Percentiles rank a stretch among this genome's conserved stretches.
Conservation (phyloP, 2,113 vertebrate species). For the Tetrao urogallus region DNA sequence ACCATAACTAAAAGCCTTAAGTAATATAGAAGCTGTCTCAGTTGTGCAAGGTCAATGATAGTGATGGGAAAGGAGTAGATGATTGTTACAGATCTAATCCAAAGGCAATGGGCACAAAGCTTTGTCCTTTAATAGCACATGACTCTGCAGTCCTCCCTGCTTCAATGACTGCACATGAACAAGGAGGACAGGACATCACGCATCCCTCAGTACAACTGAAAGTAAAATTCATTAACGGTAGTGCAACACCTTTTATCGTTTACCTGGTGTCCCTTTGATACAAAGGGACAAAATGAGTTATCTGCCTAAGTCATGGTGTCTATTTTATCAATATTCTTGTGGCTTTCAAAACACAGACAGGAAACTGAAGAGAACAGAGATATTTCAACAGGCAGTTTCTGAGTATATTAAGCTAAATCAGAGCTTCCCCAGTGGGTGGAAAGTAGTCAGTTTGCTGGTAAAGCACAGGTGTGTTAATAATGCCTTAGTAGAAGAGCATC, state of each 20-base stretch:
- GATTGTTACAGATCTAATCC: background rate
- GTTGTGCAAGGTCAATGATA: slow-evolving; percentile 20
- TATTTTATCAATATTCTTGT: background rate
- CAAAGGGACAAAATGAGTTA: background rate
- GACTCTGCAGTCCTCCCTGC: slow-evolving; percentile 8
- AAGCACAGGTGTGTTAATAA: background rate
- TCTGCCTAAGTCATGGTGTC: background rate
- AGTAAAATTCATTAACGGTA: background rate
- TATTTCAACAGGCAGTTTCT: background rate
- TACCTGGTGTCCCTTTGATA: background rate
- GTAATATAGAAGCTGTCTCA: background rate
- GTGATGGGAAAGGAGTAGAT: background rate
- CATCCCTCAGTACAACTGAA: background rate
- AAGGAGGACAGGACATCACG: background rate
- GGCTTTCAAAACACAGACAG: background rate
- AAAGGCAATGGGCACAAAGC: slow-evolving; percentile 10
- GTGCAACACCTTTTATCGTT: background rate
- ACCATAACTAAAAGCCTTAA: slow-evolving; percentile 32
- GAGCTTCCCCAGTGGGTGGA: background rate
- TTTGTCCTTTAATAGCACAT: slow-evolving; percentile 23
- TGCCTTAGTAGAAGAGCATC: background rate
- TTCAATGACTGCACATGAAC: slow-evolving; percentile 5
- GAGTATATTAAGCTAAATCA: background rate
- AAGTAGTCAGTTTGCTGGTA: background rate
- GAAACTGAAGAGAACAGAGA: background rate